Evolutionary conservation across 2,797 vertebrate species (phyloP).

Genomic region (Epinephelus malabaricus): DNA sequence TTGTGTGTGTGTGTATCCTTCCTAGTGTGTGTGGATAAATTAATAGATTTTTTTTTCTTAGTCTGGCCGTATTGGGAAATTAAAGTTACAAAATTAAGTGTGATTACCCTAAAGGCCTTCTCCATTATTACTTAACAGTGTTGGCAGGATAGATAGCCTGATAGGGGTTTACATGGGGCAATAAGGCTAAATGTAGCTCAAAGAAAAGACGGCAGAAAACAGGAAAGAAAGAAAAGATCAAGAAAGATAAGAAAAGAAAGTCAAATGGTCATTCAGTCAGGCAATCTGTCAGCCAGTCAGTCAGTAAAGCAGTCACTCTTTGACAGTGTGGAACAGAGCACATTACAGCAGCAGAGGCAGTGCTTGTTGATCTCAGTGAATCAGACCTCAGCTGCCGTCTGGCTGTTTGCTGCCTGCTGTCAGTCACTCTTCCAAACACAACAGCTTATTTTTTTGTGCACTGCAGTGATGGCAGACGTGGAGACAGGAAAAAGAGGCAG

Average conservation of each 20-base stretch:
- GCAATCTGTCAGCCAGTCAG: slow-evolving; percentile 40
- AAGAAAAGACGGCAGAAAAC: slow-evolving; percentile 15
- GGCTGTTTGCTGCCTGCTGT: slow-evolving; percentile 69
- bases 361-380: slow-evolving; percentile 65
- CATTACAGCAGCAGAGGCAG: slow-evolving; percentile 57
- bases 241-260: slow-evolving; percentile 30
- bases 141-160: slow-evolving; percentile 25
- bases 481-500: slow-evolving; percentile 45
- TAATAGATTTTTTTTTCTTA: slow-evolving; percentile 52
- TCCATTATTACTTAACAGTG: slow-evolving; percentile 72
- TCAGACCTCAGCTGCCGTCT: slow-evolving; percentile 68
- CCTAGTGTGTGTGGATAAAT: slow-evolving; percentile 40
- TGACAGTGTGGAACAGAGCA: slow-evolving; percentile 55
- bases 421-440: slow-evolving; percentile 71
- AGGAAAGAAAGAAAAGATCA: slow-evolving; percentile 7
- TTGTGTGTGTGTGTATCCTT: slow-evolving; percentile 15
- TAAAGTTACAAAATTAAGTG: slow-evolving; percentile 67
- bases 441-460: slow-evolving; percentile 60
- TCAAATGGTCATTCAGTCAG: slow-evolving; percentile 41
- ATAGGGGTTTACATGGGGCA: slow-evolving; percentile 9
- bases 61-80: slow-evolving; percentile 65
- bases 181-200: slow-evolving; percentile 40
- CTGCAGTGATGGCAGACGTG: slow-evolving; percentile 41
- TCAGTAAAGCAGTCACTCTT: slow-evolving; percentile 51
- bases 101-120: slow-evolving; percentile 67